Conservation (phyloP, 2,888 invertebrate genomes). For the Plagiodera versicolora region DNA sequence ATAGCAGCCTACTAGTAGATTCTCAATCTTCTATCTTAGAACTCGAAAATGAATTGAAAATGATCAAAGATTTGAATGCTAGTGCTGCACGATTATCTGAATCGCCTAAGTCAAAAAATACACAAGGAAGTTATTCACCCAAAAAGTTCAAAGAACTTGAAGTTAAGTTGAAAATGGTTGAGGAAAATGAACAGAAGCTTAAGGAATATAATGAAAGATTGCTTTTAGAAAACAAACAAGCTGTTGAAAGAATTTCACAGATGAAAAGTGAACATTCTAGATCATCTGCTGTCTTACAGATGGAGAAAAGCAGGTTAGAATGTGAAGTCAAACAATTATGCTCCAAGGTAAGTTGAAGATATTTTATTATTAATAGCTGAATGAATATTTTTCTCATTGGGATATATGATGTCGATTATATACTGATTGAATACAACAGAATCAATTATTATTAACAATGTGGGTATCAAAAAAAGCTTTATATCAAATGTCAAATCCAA, state of each 20-base stretch:
- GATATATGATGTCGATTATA: too few species aligned
- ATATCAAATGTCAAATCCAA: too few species aligned
- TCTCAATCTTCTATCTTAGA: constrained; percentile 35
- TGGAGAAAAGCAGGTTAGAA: constrained; percentile 10
- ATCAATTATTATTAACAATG: too few species aligned
- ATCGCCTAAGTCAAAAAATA: constrained; percentile 17
- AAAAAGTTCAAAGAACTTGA: constrained; percentile 20
- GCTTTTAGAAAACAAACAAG: constrained; percentile 18
- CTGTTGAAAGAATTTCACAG: constrained; percentile 11
- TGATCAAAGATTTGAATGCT: constrained; percentile 18
- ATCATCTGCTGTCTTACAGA: constrained; percentile 1
- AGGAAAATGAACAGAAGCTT: constrained; percentile 26
- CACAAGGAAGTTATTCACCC: neutral
- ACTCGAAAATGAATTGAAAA: constrained; percentile 28
- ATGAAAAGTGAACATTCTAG: constrained; percentile 16
- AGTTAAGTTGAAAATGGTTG: constrained; percentile 16
- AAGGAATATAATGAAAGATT: constrained; percentile 21
- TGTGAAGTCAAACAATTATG: constrained; percentile 5
- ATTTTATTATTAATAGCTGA: too few species aligned
- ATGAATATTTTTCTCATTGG: too few species aligned
- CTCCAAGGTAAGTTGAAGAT: constrained; percentile 7
- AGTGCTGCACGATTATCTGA: constrained; percentile 3
- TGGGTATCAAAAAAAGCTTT: too few species aligned
- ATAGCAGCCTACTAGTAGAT: constrained; percentile 32
- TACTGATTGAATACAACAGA: too few species aligned